A percentile compares a stretch with the other conserved stretches of the same genome.
phyloP scores from a whole-genome alignment of 2,888 invertebrate genomes.

The Venustoraphidia nigricollis region DNA sequence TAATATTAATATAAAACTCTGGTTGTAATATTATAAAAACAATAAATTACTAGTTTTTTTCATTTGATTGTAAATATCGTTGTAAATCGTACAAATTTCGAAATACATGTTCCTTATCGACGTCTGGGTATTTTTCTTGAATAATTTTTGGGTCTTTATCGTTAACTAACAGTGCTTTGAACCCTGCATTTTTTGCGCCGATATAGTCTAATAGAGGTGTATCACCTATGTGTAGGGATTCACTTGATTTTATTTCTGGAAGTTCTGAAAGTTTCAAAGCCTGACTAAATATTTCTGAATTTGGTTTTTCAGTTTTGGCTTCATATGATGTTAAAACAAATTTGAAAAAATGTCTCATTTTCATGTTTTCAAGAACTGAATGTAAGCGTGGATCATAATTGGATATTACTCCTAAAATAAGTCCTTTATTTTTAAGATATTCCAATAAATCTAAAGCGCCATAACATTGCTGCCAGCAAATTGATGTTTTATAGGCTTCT shows the following conservation, averaged over 20 bases:
- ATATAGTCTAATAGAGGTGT: constrained; percentile 57
- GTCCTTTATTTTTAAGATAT: constrained; percentile 31
- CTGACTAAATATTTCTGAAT: constrained; percentile 49
- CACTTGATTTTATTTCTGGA: constrained; percentile 30
- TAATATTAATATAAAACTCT: no score
- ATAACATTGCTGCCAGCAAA: constrained; percentile 57
- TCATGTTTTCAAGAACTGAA: constrained; percentile 46
- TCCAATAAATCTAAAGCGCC: constrained; percentile 50
- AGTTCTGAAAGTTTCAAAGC: constrained; percentile 36
- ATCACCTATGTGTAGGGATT: constrained; percentile 76
- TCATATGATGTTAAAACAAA: constrained; percentile 71
- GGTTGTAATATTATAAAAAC: no score
- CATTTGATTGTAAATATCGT: background rate
- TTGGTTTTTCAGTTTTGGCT: constrained; percentile 59
- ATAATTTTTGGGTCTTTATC: background rate
- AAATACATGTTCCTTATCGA: background rate
- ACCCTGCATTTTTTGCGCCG: constrained; percentile 59
- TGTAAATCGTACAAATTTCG: background rate
- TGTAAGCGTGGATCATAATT: constrained; percentile 77
- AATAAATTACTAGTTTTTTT: background rate
- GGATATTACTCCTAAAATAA: constrained; percentile 61
- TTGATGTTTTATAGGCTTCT: constrained; percentile 49
- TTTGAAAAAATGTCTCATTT: constrained; percentile 54
- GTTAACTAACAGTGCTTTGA: constrained; percentile 46
- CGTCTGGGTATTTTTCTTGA: background rate